Evolutionary conservation across 2,113 vertebrate species (phyloP), one percentile per base, ranked within the genome.

Genomic region (Hypomesus transpacificus): DNA sequence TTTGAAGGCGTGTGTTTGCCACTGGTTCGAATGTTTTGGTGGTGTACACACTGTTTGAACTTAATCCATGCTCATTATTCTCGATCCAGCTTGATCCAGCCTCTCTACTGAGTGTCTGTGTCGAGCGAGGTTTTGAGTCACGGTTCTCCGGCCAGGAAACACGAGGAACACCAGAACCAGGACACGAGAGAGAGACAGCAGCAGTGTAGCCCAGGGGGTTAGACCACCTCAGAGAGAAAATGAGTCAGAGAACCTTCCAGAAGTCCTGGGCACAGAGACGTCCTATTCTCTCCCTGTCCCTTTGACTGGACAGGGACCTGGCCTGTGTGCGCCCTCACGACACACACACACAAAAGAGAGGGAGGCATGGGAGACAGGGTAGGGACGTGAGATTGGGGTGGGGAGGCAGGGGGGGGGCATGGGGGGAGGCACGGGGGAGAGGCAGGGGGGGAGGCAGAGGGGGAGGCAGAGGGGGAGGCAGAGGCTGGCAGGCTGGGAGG

Each of bases 171-270:
- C 9, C 39, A 46, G 39, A 46, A 9, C 39, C 39, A 66, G 63
- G 5, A 46, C 1, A 34, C 8, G 16, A 22, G 50, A 26, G 50
- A 7, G 66, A 54, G 20, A 17, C 14, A n/a, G 28, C 16, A 26
- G 69, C 26, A 5, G 13, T 50, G 46, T 22, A 4, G 46, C 53
- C 59, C 58, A 53, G 7, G 46, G 58, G 58, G n/a, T 63, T 50
- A 46, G 69, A 71, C 74, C 50, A 50, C 59, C 61, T 54, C 51
- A 18, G 34, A 31, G 58, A 73, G 56, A 67, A 74, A 78, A 74
- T 73, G 75, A 21, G 66, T 68, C 51, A 73, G 70, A 82, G 81
- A 82, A 54, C 67, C 69, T 76, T 70, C 66, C 74, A 82, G 60
- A 76, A 57, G 22, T 69, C 14, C 72, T 70, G 59, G 68, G 75